These are phyloP conservation scores for Pachypeltis micranthus DNA, from an alignment of 1,140 invertebrate species.

Conservation along the genomic window DNA sequence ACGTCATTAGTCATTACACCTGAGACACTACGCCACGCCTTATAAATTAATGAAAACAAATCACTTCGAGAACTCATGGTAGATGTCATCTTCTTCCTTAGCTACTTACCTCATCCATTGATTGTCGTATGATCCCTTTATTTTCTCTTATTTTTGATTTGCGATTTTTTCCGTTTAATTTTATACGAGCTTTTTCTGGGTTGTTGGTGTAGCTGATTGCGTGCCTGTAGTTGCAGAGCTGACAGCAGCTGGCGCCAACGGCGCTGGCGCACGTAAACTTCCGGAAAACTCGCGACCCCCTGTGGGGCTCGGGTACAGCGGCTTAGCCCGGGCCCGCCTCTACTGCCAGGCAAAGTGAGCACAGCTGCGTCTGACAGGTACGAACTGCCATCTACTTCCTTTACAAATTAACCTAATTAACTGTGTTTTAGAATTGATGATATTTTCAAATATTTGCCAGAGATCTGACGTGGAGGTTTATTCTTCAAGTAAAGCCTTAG, in stretches of 20 bases:
- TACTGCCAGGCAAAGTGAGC: slow-evolving; percentile 61
- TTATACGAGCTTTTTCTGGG: not conserved
- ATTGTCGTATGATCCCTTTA: not conserved
- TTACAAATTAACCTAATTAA: no score
- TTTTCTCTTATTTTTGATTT: not conserved
- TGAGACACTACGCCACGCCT: no score
- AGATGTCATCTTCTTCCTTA: no score
- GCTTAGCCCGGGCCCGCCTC: slow-evolving; percentile 50
- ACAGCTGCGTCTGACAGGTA: slow-evolving; percentile 45
- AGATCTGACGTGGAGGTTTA: no score
- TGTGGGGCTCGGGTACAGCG: slow-evolving; percentile 70
- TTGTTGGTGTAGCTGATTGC: slow-evolving; percentile 12
- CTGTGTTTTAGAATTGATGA: no score
- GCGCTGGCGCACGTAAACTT: slow-evolving; percentile 42
- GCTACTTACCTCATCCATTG: no score
- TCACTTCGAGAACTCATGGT: no score
- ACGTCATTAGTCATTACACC: no score
- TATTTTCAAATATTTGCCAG: no score
- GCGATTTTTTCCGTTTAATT: not conserved
- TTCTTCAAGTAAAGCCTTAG: no score
- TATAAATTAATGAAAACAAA: no score
- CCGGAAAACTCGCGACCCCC: slow-evolving; percentile 89
- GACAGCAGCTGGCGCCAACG: slow-evolving; percentile 46
- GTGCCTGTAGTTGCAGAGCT: slow-evolving; percentile 20
- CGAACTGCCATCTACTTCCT: no score